Evolutionary conservation across 2,888 invertebrate genomes (phyloP), one percentile per base, ranked within the genome.

Genomic region (Plemyria rubiginata): DNA sequence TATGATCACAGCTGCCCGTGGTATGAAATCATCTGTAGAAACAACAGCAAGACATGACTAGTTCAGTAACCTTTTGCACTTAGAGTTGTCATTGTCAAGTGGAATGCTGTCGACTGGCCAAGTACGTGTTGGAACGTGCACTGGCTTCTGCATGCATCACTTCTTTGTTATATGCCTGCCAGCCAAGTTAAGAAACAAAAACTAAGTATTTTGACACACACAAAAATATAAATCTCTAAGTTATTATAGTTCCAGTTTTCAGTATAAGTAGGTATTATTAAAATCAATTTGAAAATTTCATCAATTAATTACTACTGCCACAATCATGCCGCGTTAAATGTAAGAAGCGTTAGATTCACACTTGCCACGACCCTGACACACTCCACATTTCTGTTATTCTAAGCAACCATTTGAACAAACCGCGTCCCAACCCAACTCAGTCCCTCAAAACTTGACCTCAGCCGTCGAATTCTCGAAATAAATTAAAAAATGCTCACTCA

Each of bases 401-500:
- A 45, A 16, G 45, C 11, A 45, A 4, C 16, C 16, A 51, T 29
- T 29, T 13, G 5, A 54, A 15, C 28, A 15, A 54, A 29, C 32
- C 4, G 15, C 53, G 29, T 43, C 29, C 52, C 16, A 22, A 45
- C 50, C 49, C 41, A 59, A 45, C 45, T 45, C 45, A 16, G 16
- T 50, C 70, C 68, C 68, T 69, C 76, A 77, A 74, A 77, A 77
- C 22, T 22, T 83, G 88, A 87, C 87, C 86, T 86, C 77, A 78
- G 73, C 79, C 62, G 82, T 76, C 80, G 88, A 90, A 89, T 90
- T 82, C 89, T 89, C 85, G 86, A 91, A 91, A 90, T 88, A 90
- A 91, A 92, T 92, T 92, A 92, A 90, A 90, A 91, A 88, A 81
- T 86, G 92, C 92, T 84, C 85, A 87, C 87, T 92, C 92, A 92